These are phyloP conservation scores for Hemibagrus guttatus DNA, from an alignment of 2,797 vertebrate genomes.

Conservation along the genomic window DNA sequence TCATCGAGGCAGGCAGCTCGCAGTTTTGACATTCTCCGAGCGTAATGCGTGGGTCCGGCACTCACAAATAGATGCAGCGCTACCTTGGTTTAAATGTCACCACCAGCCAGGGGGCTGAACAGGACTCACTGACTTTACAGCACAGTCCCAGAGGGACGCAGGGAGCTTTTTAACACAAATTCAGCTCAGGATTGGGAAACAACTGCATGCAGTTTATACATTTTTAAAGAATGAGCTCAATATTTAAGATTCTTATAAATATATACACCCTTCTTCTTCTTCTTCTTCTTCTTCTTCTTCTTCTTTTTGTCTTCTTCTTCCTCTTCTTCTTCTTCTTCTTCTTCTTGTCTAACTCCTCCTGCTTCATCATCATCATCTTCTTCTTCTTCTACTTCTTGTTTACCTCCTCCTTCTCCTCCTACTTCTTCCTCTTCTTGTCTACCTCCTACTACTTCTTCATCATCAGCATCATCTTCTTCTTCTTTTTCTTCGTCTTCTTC, in stretches of 20 bases:
- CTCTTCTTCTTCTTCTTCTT: too few relatives aligned
- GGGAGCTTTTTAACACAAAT: background rate
- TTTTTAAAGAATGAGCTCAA: background rate
- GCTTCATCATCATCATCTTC: too few relatives aligned
- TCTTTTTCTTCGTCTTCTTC: too few relatives aligned
- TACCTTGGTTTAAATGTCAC: conserved; percentile 51
- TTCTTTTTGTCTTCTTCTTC: too few relatives aligned
- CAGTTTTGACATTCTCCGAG: conserved; percentile 43
- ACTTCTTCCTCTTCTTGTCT: too few relatives aligned
- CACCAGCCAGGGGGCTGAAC: conserved; percentile 36
- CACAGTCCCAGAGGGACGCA: conserved; percentile 31
- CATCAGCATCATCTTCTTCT: too few relatives aligned
- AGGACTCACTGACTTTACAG: conserved; percentile 36
- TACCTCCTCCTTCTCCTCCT: too few relatives aligned
- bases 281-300: too few relatives aligned
- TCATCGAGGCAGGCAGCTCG: conserved; percentile 32
- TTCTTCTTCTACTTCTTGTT: too few relatives aligned
- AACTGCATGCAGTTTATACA: background rate
- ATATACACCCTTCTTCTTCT: too few relatives aligned
- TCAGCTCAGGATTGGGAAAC: background rate
- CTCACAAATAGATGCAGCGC: conserved; percentile 32
- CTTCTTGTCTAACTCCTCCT: too few relatives aligned
- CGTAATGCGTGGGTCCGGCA: conserved; percentile 28
- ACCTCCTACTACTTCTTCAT: too few relatives aligned
- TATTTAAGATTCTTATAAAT: background rate